Evolutionary conservation across 2,113 vertebrate species (phyloP).

Genomic region (Hippotragus niger): DNA sequence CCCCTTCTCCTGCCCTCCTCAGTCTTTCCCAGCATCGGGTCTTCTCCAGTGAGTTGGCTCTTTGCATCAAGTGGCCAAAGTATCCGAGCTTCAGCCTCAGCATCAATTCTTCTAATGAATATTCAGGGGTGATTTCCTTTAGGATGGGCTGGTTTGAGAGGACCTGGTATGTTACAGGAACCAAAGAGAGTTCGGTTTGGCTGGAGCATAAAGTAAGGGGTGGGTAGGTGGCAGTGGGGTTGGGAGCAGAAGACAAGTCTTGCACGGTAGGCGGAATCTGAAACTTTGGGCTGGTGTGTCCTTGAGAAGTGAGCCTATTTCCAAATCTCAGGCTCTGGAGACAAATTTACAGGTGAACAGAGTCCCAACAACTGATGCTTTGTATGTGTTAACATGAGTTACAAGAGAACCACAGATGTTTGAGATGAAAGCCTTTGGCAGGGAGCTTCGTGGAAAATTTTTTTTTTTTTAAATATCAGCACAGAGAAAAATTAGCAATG

Average conservation of each 20-base stretch:
- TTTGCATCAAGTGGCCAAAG: neutral
- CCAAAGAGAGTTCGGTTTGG: neutral
- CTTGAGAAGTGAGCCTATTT: neutral
- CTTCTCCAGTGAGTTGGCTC: neutral
- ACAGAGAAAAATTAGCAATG: constrained; percentile 7
- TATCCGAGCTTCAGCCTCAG: neutral
- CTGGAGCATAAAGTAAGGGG: neutral
- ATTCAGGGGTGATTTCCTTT: neutral
- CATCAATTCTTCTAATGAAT: neutral
- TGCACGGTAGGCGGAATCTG: neutral
- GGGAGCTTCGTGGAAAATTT: constrained; percentile 22
- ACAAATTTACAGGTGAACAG: constrained; percentile 34
- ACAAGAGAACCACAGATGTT: neutral
- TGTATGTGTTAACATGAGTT: neutral
- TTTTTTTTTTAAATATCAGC: constrained; percentile 43
- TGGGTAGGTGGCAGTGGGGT: no score
- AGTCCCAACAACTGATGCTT: neutral
- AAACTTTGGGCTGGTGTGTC: neutral
- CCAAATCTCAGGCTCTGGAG: neutral
- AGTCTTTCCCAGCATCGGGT: neutral
- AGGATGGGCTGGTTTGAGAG: neutral
- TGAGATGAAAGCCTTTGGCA: constrained; percentile 53
- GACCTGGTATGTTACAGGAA: neutral
- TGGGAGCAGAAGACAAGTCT: neutral
- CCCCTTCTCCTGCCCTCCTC: neutral